A percentile compares a stretch with the other conserved stretches of the same genome.
phyloP scores from a whole-genome alignment of 2,797 vertebrate species.

The Micromesistius poutassou region DNA sequence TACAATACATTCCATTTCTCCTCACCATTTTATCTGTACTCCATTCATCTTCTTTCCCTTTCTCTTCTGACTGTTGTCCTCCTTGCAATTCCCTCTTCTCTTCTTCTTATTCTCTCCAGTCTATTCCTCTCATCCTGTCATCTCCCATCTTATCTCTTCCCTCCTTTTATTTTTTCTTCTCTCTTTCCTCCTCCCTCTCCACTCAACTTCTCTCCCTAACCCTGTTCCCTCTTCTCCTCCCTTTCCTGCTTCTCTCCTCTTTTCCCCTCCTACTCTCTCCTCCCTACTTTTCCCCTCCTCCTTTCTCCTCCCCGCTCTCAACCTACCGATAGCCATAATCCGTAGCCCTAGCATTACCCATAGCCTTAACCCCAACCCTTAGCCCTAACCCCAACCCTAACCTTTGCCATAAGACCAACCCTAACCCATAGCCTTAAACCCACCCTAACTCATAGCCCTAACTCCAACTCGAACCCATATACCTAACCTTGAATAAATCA shows the following conservation, averaged over 20 bases:
- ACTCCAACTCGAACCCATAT: not conserved
- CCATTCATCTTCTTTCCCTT: conserved; percentile 3
- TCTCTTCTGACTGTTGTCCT: conserved; percentile 30
- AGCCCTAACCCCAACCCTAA: not conserved
- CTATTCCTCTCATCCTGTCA: no score
- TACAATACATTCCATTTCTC: not conserved
- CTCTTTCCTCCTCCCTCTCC: not conserved
- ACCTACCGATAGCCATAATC: not conserved
- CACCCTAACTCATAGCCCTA: not conserved
- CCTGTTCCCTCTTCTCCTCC: no score
- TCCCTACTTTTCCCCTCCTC: conserved; percentile 4
- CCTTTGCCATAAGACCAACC: not conserved
- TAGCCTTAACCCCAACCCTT: not conserved
- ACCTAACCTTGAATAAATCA: not conserved
- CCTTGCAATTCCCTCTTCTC: not conserved
- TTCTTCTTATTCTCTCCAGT: no score
- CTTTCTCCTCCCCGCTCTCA: not conserved
- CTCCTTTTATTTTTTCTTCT: no score
- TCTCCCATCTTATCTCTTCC: not conserved
- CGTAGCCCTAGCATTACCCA: no score
- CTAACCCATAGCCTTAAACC: not conserved
- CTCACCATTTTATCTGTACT: conserved; percentile 30
- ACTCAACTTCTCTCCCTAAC: conserved; percentile 10
- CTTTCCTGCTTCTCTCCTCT: not conserved
- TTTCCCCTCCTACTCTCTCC: conserved; percentile 5